Conservation (phyloP, 1,140 invertebrate genomes). For the Zaprionus capensis region DNA sequence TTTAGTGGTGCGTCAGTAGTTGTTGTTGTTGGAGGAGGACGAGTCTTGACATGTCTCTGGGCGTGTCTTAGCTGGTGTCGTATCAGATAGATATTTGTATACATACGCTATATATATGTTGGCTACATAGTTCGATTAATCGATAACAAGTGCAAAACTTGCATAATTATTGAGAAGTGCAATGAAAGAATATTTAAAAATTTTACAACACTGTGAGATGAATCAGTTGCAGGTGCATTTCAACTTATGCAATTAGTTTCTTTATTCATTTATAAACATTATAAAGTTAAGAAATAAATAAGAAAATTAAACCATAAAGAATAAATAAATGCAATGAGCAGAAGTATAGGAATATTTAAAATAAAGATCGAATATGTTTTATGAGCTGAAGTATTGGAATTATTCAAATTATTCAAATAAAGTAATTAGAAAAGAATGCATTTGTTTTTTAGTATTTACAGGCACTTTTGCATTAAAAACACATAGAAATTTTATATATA, state of each 20-base stretch:
- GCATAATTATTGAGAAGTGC: background rate
- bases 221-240: conserved; percentile 16
- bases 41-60: conserved; percentile 20
- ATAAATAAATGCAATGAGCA: background rate
- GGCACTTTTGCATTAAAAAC: conserved; percentile 3
- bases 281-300: background rate
- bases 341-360: too few relatives aligned
- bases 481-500: conserved; percentile 4
- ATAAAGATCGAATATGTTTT: too few relatives aligned
- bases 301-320: background rate
- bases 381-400: too few relatives aligned
- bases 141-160: conserved; percentile 17
- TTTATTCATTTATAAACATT: background rate
- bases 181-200: background rate
- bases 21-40: background rate
- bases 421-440: background rate
- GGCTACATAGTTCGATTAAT: conserved; percentile 18
- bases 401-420: background rate
- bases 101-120: conserved; percentile 14
- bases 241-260: background rate
- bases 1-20: conserved; percentile 63
- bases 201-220: background rate
- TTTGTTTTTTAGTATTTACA: conserved; percentile 4
- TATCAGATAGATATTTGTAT: conserved; percentile 10
- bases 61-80: conserved; percentile 25